phyloP scores from a whole-genome alignment of 2,113 vertebrate species.

The Amblyornis subalaris region DNA sequence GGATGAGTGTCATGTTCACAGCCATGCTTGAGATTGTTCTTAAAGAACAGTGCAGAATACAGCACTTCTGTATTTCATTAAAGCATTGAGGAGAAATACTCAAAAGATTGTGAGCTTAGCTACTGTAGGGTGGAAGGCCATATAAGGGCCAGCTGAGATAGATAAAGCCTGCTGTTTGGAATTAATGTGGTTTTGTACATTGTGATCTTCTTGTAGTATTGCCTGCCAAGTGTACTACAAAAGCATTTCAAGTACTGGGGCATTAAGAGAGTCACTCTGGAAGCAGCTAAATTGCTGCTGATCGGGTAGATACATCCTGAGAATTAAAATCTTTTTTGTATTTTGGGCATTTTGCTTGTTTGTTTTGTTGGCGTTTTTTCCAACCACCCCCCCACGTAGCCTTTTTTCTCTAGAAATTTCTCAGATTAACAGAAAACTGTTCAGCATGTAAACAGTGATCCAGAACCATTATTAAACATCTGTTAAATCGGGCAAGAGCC shows the following conservation, averaged over 20 bases:
- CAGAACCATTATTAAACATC: slow-evolving; percentile 44
- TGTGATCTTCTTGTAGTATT: background rate
- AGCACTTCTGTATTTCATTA: background rate
- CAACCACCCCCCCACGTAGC: background rate
- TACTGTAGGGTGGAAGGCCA: background rate
- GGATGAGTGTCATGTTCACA: background rate
- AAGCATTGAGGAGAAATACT: background rate
- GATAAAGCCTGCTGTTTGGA: background rate
- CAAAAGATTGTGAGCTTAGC: background rate
- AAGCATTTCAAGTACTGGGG: background rate
- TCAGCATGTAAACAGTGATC: background rate
- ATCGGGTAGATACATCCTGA: background rate
- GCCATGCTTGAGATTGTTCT: background rate
- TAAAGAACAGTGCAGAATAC: background rate
- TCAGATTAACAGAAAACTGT: background rate
- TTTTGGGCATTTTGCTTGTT: background rate
- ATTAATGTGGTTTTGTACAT: background rate
- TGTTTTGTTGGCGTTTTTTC: background rate
- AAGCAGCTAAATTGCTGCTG: background rate
- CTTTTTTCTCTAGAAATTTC: background rate
- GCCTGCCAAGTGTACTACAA: slow-evolving; percentile 20
- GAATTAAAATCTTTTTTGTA: background rate
- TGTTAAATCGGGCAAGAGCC: slow-evolving; percentile 2
- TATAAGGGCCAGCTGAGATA: background rate
- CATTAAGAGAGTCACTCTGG: background rate